Conservation (phyloP, 2,888 invertebrate genomes). For the Lycaena phlaeas region DNA sequence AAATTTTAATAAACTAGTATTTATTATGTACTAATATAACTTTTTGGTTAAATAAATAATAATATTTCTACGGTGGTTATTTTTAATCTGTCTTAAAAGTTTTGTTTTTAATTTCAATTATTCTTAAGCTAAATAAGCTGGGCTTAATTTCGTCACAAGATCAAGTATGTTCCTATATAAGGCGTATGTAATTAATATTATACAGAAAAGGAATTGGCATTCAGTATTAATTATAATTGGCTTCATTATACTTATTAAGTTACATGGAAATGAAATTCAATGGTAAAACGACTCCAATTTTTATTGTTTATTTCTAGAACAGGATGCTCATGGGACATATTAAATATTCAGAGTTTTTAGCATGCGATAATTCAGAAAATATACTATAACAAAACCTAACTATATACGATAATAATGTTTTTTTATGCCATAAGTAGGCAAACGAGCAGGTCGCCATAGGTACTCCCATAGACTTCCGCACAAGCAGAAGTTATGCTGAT, state of each 20-base stretch:
- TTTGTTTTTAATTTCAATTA: neutral
- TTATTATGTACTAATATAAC: no score
- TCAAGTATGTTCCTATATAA: constrained; percentile 7
- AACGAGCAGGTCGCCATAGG: no score
- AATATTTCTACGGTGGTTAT: neutral
- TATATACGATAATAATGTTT: no score
- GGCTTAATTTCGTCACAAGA: constrained; percentile 6
- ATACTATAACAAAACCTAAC: no score
- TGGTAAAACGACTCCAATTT: constrained; percentile 1
- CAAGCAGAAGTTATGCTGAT: no score
- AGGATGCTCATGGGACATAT: neutral
- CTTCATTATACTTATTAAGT: constrained; percentile 13
- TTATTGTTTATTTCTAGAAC: neutral
- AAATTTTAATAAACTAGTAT: no score
- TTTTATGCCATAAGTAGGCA: no score
- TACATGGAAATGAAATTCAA: constrained; percentile 9
- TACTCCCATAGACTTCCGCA: no score
- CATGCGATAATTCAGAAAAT: no score
- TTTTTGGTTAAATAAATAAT: no score
- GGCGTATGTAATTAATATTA: constrained; percentile 8
- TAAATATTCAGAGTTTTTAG: constrained; percentile 5
- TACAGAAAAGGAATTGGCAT: constrained; percentile 11
- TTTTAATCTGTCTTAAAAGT: neutral
- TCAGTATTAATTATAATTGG: constrained; percentile 14
- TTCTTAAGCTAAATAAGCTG: constrained; percentile 1